Percentiles rank a stretch among this genome's conserved stretches.
Evolutionary conservation across 2,888 invertebrate genomes (phyloP).

Genomic region (Archaeoteleia sp.): DNA sequence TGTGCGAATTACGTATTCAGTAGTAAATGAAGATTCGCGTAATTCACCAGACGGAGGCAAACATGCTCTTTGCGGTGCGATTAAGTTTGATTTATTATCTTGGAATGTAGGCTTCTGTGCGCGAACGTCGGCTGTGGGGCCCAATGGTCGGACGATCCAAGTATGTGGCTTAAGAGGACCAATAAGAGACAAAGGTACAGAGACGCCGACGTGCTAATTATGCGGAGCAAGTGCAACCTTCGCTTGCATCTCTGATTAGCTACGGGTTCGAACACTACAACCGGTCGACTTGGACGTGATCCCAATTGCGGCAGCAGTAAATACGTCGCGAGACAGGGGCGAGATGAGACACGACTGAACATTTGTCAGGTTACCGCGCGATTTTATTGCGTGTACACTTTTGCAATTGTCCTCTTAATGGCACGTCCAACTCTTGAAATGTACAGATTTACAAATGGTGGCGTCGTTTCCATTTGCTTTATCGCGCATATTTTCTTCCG

Average conservation of each 20-base stretch:
- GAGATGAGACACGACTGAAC: constrained; percentile 61
- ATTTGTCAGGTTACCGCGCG: constrained; percentile 70
- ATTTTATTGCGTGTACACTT: constrained; percentile 72
- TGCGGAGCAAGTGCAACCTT: constrained; percentile 55
- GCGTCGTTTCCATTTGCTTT: constrained; percentile 38
- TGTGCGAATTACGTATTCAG: constrained; percentile 31
- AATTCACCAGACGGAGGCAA: constrained; percentile 51
- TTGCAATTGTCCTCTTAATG: constrained; percentile 70
- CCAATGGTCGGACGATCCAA: constrained; percentile 29
- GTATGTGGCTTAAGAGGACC: constrained; percentile 44
- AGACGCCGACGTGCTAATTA: constrained; percentile 63
- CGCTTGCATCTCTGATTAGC: constrained; percentile 50
- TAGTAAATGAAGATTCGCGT: constrained; percentile 38
- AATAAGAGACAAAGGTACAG: constrained; percentile 56
- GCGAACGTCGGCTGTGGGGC: constrained; percentile 34
- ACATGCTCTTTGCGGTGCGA: constrained; percentile 62
- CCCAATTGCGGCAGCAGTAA: constrained; percentile 72
- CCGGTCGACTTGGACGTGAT: constrained; percentile 69
- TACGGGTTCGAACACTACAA: constrained; percentile 51
- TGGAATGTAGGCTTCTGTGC: constrained; percentile 43
- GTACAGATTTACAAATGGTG: constrained; percentile 41
- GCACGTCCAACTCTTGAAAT: constrained; percentile 56
- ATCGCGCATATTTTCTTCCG: constrained; percentile 32
- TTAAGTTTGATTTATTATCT: constrained; percentile 68
- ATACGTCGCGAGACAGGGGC: constrained; percentile 62